Base-by-base conservation (phyloP, 2,797 vertebrate genomes). In the Adelosebastes latens region DNA sequence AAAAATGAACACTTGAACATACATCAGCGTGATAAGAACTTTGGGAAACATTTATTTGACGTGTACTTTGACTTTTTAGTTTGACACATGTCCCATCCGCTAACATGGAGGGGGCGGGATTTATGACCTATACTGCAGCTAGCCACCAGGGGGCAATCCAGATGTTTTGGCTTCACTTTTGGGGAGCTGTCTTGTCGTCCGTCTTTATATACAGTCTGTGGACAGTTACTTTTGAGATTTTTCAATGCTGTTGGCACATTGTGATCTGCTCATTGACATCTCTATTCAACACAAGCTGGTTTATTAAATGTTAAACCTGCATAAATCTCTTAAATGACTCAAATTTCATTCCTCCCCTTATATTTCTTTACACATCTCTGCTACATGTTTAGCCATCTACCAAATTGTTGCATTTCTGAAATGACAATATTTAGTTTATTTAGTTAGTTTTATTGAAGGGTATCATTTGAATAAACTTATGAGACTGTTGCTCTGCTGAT, bases 401-500 rank as follows among this genome's bases (percentile, higher is more conserved):
- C 31, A 31, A 36, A 20, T 27, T 13, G 34, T 31, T 55, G 46
- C n/a, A 13, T 66, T 20, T 39, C 8, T 76, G 34, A 66, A 8
- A 49, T 3, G n/a, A 3, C 46, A 52, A 52, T n/a, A 52, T 5
- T 27, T 9, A 58, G 10, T n/a, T 13, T n/a, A 73, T 46, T 53
- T 9, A 63, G 8, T 39, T 31, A 6, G 20, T 52, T 55, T 59
- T 70, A 16, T 6, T 75, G 24, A 27, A 60, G 25, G 18, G 8
- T 79, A 24, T 72, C 56, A 42, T 42, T 42, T 42, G 39, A 42
- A 42, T 42, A 42, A 42, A 18, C 0, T 0, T 1, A 32, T 3
- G 6, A 69, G 58, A 73, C 25, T 29, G 10, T 52, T 25, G 52
- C n/a, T 8, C 24, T 16, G 39, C 20, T 77, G 74, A 88, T 85